These are phyloP conservation scores for Meloidogyne hapla DNA, from an alignment of 1,140 invertebrate species.

Conservation along the genomic window DNA sequence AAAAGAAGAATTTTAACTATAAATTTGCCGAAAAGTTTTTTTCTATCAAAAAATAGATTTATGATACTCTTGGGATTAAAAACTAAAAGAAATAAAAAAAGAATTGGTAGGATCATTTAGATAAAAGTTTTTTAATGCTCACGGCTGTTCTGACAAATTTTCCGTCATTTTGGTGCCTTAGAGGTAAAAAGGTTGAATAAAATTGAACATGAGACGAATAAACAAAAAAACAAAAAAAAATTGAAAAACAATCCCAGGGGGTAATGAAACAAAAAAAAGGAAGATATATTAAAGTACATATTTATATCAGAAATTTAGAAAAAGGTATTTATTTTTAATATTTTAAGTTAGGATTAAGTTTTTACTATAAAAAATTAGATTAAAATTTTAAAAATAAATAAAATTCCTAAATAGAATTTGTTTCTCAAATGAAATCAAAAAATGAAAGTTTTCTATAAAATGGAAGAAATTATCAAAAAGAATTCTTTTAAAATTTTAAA, in stretches of 20 bases:
- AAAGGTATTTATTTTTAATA: no score
- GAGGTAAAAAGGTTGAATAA: background rate
- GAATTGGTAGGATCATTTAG: background rate
- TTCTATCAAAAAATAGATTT: background rate
- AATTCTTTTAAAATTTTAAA: no score
- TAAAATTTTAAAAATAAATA: no score
- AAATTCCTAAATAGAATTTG: no score
- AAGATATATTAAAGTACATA: background rate
- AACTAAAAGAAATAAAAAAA: no score
- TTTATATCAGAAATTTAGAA: no score
- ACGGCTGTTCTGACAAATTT: background rate
- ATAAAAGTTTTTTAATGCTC: background rate
- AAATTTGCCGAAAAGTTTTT: slow-evolving; percentile 1
- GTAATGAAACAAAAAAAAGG: background rate
- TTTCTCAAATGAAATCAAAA: no score
- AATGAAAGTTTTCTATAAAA: no score
- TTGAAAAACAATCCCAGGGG: background rate
- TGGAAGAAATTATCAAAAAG: no score
- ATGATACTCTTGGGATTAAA: background rate
- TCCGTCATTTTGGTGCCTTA: background rate
- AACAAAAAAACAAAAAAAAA: background rate
- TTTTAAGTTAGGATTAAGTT: no score
- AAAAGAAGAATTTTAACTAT: background rate
- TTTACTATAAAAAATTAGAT: no score
- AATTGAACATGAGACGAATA: background rate